Conservation (phyloP, 2,888 invertebrate species). For the Germaria angustata region DNA sequence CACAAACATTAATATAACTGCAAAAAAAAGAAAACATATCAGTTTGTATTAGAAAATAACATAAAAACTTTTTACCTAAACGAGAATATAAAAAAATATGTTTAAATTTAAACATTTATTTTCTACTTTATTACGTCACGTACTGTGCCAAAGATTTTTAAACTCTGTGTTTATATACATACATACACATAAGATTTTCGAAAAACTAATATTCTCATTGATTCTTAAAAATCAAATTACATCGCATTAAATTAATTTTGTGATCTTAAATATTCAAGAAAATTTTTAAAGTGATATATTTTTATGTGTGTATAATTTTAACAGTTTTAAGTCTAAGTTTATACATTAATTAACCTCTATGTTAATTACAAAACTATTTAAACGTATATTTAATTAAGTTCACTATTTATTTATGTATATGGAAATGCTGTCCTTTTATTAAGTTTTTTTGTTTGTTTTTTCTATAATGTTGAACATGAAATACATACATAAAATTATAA, state of each 20-base stretch:
- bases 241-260: not conserved
- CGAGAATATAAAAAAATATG: not conserved
- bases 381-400: conserved; percentile 26
- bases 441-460: not conserved
- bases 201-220: not conserved
- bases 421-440: no score
- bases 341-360: not conserved
- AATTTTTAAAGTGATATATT: conserved; percentile 9
- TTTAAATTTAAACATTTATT: conserved; percentile 10
- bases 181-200: conserved; percentile 38
- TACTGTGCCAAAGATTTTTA: conserved; percentile 66
- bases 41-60: conserved; percentile 51
- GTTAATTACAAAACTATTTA: not conserved
- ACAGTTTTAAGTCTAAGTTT: not conserved
- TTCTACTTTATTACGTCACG: conserved; percentile 54
- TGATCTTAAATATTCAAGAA: not conserved
- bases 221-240: not conserved
- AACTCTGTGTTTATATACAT: conserved; percentile 1
- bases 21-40: conserved; percentile 62
- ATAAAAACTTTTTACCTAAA: conserved; percentile 18
- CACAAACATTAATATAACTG: not conserved
- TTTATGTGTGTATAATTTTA: conserved; percentile 5
- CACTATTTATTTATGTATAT: not conserved
- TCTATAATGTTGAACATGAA: not conserved
- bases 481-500: not conserved